Evolutionary conservation across 2,797 vertebrate genomes (phyloP).

Genomic region (Syndactyla subalaris): DNA sequence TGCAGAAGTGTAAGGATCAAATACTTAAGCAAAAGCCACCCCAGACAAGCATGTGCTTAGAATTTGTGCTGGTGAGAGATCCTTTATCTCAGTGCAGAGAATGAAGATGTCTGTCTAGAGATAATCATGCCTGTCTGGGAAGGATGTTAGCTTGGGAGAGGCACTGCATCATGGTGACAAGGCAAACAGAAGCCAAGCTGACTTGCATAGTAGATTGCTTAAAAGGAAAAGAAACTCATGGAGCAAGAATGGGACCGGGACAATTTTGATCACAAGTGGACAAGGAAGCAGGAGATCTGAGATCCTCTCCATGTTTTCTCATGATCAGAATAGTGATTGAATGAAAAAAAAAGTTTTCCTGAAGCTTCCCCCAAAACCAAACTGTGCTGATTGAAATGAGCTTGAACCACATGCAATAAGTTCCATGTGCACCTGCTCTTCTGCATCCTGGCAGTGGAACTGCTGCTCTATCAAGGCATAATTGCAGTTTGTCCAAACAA

Average conservation of each 20-base stretch:
- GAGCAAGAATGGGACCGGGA: background rate
- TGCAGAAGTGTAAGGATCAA: slow-evolving; percentile 25
- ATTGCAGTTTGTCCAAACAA: background rate
- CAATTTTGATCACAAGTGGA: background rate
- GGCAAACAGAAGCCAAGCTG: background rate
- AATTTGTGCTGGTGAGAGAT: background rate
- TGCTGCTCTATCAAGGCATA: background rate
- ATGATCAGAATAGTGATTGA: background rate
- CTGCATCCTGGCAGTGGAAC: background rate
- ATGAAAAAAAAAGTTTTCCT: background rate
- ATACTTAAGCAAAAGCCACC: background rate
- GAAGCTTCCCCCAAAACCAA: background rate
- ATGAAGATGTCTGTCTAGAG: background rate
- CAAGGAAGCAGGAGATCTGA: background rate
- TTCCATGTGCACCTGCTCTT: background rate
- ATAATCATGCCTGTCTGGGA: background rate
- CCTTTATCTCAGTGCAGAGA: background rate
- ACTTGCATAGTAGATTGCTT: background rate
- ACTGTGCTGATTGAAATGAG: background rate
- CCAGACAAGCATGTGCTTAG: background rate
- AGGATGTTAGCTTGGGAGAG: background rate
- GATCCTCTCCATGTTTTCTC: background rate
- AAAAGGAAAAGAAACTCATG: background rate
- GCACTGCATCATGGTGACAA: background rate
- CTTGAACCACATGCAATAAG: background rate